These are phyloP conservation scores for Penaeus vannamei DNA, from an alignment of 1,140 invertebrate genomes.

Conservation along the genomic window DNA sequence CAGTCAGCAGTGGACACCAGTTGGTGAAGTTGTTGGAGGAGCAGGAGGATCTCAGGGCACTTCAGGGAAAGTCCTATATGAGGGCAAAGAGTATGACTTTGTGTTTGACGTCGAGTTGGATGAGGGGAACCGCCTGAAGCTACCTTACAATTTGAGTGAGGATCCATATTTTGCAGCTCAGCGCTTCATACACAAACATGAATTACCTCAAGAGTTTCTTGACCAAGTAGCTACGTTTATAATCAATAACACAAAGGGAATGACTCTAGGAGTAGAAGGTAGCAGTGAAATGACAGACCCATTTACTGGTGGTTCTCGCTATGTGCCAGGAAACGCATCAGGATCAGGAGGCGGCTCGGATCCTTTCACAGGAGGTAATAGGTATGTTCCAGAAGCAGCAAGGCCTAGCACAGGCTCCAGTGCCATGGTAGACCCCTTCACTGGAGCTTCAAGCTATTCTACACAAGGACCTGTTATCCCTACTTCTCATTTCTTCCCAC, in stretches of 20 bases:
- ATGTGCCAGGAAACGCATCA: constrained; percentile 24
- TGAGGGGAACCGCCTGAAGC: constrained; percentile 88
- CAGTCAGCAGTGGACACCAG: constrained; percentile 83
- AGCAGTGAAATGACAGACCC: constrained; percentile 44
- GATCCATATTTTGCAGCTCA: constrained; percentile 80
- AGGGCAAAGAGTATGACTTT: constrained; percentile 93
- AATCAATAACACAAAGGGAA: constrained; percentile 81
- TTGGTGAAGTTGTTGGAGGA: constrained; percentile 92
- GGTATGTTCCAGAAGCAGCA: constrained; percentile 11
- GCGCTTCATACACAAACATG: constrained; percentile 80
- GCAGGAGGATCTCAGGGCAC: constrained; percentile 77
- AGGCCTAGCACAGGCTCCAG: not conserved
- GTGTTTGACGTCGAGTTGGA: constrained; percentile 96
- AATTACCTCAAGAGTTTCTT: constrained; percentile 88
- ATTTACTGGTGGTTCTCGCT: constrained; percentile 60
- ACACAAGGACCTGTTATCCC: constrained; percentile 49
- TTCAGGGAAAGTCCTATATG: constrained; percentile 82
- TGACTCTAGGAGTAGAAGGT: constrained; percentile 38
- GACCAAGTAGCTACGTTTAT: constrained; percentile 98
- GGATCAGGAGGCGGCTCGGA: constrained; percentile 64
- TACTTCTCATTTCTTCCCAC: constrained; percentile 67
- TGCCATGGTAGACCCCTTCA: constrained; percentile 23
- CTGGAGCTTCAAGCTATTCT: constrained; percentile 27
- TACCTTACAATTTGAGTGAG: constrained; percentile 88
- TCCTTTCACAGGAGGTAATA: constrained; percentile 72